These are phyloP conservation scores for Syrmaticus mikado DNA, from an alignment of 2,113 vertebrate species.

Conservation along the genomic window DNA sequence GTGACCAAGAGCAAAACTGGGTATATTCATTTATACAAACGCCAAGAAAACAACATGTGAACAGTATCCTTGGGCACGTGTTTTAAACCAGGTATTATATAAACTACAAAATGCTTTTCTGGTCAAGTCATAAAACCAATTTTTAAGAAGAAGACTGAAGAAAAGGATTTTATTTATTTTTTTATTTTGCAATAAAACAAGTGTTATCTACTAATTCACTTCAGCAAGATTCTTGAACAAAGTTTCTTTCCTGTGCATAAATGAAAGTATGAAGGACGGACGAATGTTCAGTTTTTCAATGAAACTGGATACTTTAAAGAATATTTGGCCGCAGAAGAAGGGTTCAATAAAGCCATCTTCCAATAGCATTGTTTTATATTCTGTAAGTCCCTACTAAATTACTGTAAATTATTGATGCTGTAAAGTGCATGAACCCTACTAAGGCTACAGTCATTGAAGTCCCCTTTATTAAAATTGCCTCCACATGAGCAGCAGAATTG, in stretches of 20 bases:
- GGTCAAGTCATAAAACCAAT: not conserved
- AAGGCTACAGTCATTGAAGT: not conserved
- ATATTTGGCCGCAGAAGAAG: not conserved
- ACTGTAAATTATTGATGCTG: not conserved
- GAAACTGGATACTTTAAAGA: not conserved
- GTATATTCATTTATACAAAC: not conserved
- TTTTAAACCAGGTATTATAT: not conserved
- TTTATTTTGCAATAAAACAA: not conserved
- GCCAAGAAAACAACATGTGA: accelerated
- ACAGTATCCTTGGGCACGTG: not conserved
- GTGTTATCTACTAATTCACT: not conserved
- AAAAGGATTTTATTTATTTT: not conserved
- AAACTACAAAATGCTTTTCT: not conserved
- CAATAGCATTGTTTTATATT: not conserved
- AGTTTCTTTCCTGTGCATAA: not conserved
- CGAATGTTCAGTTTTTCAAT: not conserved
- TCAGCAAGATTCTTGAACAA: not conserved
- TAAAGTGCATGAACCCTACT: not conserved
- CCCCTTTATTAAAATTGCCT: not conserved
- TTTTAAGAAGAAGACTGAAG: not conserved
- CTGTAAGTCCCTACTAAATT: not conserved
- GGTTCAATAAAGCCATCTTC: not conserved
- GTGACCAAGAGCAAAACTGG: not conserved
- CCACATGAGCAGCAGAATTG: not conserved
- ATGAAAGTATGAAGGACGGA: not conserved